Base-by-base conservation (phyloP, 2,888 invertebrate genomes). In the Lomographa bimaculata region DNA sequence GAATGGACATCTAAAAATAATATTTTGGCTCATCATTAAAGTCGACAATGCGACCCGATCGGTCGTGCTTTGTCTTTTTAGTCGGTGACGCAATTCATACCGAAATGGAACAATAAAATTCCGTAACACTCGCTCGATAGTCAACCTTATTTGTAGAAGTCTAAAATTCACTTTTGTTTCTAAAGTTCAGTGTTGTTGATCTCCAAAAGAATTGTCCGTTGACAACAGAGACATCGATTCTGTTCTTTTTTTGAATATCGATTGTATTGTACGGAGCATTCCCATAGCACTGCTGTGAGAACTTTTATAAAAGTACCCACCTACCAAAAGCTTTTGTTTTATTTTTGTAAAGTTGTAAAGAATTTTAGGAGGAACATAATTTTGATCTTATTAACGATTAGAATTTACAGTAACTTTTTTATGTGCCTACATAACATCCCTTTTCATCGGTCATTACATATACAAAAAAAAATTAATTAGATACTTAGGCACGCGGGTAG, bases 201-300 rank as follows among this genome's bases (percentile, higher is more conserved):
- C 77, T 77, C 74, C 69, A 67, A 84, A 79, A 81, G 86, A 84
- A 84, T 83, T 77, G 80, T 71, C 60, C 82, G 86, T 86, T 87
- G 87, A 87, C 87, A 87, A 89, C 85, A 83, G 84, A 89, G 85
- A 87, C 85, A 86, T 87, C 75, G 82, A 75, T 73, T 77, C 73
- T 78, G 78, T 82, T 80, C 79, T 83, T 87, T 87, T 75, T 87
- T 87, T 82, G 71, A 82, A 85, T 86, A 84, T 89, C 85, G 87
- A 85, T 84, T 85, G 83, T 86, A 81, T 84, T 85, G 81, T 86
- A 82, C 85, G 84, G 79, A 84, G 79, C 82, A 79, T 82, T 84
- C 86, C 85, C 85, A 84, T 85, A 80, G 76, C 76, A 71, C 20
- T 43, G 28, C 75, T 79, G 85, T 87, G 87, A 84, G 87, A 87